Evolutionary conservation across 2,888 invertebrate genomes (phyloP).

Genomic region (Drosophila neonasuta): DNA sequence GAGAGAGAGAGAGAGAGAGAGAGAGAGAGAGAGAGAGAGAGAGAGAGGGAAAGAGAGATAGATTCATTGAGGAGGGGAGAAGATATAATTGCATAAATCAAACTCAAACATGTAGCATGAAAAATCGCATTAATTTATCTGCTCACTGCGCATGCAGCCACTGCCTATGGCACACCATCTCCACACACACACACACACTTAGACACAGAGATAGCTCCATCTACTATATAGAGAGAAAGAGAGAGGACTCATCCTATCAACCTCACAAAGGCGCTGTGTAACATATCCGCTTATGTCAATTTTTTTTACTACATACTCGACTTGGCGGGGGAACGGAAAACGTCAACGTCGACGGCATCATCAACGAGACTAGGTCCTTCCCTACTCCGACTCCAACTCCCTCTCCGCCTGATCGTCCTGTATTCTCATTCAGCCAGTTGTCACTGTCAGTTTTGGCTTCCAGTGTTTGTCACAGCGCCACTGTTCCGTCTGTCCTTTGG

Average conservation of each 20-base stretch:
- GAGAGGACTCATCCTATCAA: slow-evolving; percentile 27
- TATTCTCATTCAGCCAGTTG: slow-evolving; percentile 66
- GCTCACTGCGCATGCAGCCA: slow-evolving; percentile 62
- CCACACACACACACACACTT: slow-evolving; percentile 16
- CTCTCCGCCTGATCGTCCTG: slow-evolving; percentile 51
- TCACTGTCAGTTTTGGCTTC: slow-evolving; percentile 74
- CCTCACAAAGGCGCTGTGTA: slow-evolving; percentile 68
- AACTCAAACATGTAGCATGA: slow-evolving; percentile 76
- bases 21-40: slow-evolving; percentile 7
- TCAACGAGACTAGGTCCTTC: slow-evolving; percentile 50
- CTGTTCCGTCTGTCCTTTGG: slow-evolving; percentile 24
- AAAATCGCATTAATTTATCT: slow-evolving; percentile 80
- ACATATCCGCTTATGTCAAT: slow-evolving; percentile 76
- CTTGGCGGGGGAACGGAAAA: slow-evolving; percentile 27
- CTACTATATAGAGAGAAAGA: slow-evolving; percentile 9
- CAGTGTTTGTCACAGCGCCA: slow-evolving; percentile 65
- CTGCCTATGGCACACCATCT: slow-evolving; percentile 54
- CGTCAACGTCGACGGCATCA: slow-evolving; percentile 51
- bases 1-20: slow-evolving; percentile 8
- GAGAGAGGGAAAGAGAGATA: background rate
- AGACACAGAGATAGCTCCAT: slow-evolving; percentile 18
- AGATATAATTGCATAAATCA: slow-evolving; percentile 80
- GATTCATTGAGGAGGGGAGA: slow-evolving; percentile 35
- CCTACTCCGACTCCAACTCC: slow-evolving; percentile 15
- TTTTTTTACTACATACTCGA: slow-evolving; percentile 53